Base-by-base conservation (phyloP, 2,888 invertebrate genomes). In the Gerris lacustris region DNA sequence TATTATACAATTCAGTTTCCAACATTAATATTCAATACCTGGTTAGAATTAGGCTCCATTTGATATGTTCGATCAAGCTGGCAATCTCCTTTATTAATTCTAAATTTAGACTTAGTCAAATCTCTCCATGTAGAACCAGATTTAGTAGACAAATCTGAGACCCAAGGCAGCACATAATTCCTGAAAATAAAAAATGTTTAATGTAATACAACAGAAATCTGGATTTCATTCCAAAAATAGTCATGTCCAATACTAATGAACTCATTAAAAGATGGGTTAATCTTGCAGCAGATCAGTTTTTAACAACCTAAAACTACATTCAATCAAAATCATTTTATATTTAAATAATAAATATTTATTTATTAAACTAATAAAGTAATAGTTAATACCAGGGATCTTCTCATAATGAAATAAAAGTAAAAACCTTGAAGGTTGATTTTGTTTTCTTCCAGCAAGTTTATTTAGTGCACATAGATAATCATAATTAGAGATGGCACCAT, bases 91-190 rank as follows among this genome's bases (percentile, higher is more conserved):
- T 99, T 99, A 79, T 94, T 96, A 9, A 99, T 82, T 6, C 98
- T 87, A 82, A 92, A 99, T 81, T 99, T 99, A 0, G 96, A 96
- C 80, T 92, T 92, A 63, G 90, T 89, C 68, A 99, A 83, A 80
- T 97, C 96, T 44, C 98, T 85, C 91, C 93, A 94, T 78, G 89
- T 90, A 72, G 88, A 85, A 74, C 92, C 93, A 80, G 88, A 89
- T 76, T 90, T 86, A 0, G 88, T 87, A 15, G 88, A 83, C 79
- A 98, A 96, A 82, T 99, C 96, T 45, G 92, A 93, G 0, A 99
- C 93, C 98, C 98, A 99, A 0, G 98, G 98, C 79, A 98, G 88
- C 73, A 98, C 92, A 76, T 94, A 92, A 80, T 99, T 96, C 77
- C 94, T 91, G 77, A 18, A 64, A 9, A 64, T 67, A 17, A 67